Evolutionary conservation across 2,888 invertebrate species (phyloP), one percentile per base, ranked within the genome.

Genomic region (Cheilosia grossa): DNA sequence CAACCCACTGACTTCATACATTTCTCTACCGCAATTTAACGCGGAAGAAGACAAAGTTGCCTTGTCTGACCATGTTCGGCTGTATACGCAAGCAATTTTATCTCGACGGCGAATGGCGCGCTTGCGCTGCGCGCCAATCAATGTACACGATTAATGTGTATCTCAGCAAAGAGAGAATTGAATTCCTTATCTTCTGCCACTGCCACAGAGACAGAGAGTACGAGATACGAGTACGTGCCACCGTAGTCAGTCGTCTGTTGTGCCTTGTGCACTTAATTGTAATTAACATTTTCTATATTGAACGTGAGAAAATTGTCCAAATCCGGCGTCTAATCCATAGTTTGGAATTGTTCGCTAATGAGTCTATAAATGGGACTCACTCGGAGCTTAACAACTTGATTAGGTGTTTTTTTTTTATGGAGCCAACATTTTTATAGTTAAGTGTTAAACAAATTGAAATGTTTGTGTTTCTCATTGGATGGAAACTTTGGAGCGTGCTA

Each of bases 291-390:
- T 64, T 75, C 56, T 53, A 33, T 44, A 49, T 56, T 51, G 37
- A 72, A 70, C 67, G 75, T 82, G 82, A 72, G 75, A 82, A 66
- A 24, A 59, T 59, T 40, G 66, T 44, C 70, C 64, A 70, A 82
- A 72, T 66, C 47, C 19, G 53, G 58, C 44, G 9, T 44, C n/a
- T 75, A 75, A 75, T 72, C 42, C 51, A 30, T 42, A 56, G 44
- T 61, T 67, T 27, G 19, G 19, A 9, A 27, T 33, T 24, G 54
- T 64, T 44, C 44, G 40, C 15, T 58, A 64, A 49, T 37, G 53
- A 61, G 44, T 61, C 59, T 51, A 53, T 49, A 33, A 54, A n/a
- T 44, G n/a, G 47, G 33, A 19, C 42, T 61, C 17, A 44, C 40
- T 30, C 10, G 47, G 40, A 40, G 37, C 7, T 37, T 19, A 49